phyloP scores from a whole-genome alignment of 2,888 invertebrate genomes.

The Cistogaster globosa region DNA sequence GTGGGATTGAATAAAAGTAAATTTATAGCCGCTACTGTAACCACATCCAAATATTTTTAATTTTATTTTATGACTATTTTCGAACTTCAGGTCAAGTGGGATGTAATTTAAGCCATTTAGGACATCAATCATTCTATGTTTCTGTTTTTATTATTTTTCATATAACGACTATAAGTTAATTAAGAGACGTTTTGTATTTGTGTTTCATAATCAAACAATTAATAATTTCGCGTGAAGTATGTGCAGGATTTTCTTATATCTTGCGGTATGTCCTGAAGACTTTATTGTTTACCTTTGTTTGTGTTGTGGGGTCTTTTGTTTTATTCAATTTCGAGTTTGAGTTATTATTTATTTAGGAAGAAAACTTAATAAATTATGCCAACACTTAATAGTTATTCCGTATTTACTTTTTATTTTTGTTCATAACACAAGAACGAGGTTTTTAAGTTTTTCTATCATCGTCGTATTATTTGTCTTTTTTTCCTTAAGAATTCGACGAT shows the following conservation, averaged over 20 bases:
- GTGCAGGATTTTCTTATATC: neutral
- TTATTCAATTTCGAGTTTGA: neutral
- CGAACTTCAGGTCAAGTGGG: too few species aligned
- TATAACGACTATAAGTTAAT: conserved; percentile 52
- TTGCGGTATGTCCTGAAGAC: conserved; percentile 1
- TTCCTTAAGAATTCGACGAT: neutral
- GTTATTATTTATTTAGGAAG: conserved; percentile 27
- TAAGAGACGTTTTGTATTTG: conserved; percentile 34
- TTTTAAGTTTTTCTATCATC: conserved; percentile 28
- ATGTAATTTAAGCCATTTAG: conserved; percentile 1
- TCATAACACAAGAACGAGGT: conserved; percentile 48
- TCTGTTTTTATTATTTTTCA: conserved; percentile 25
- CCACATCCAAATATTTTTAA: too few species aligned
- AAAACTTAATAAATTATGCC: conserved; percentile 59
- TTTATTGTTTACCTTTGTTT: conserved; percentile 11
- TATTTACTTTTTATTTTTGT: conserved; percentile 2
- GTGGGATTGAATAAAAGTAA: too few species aligned
- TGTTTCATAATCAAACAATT: conserved; percentile 15
- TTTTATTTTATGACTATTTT: too few species aligned
- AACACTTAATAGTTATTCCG: conserved; percentile 45
- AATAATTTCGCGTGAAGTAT: conserved; percentile 9
- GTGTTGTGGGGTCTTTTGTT: conserved; percentile 16
- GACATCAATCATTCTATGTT: conserved; percentile 65
- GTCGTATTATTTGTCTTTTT: neutral
- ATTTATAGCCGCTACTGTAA: too few species aligned